Percentiles rank a stretch among this genome's conserved stretches.
Evolutionary conservation across 2,113 vertebrate species (phyloP).

Genomic region (Porphyrio hochstetteri): DNA sequence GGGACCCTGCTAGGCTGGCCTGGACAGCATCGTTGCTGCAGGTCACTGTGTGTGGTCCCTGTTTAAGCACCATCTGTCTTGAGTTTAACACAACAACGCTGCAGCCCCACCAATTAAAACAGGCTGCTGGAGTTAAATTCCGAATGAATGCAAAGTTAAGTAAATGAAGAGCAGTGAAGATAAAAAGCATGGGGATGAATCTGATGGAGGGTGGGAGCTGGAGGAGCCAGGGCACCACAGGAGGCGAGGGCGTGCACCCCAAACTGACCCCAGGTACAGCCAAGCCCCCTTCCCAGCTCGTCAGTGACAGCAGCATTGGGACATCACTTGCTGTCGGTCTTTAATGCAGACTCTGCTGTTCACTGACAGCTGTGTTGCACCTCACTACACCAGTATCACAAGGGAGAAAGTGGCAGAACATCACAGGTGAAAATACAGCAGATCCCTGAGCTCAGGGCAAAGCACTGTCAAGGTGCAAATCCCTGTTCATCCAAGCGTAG

Average conservation of each 20-base stretch:
- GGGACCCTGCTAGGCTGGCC: not conserved
- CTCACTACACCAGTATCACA: not conserved
- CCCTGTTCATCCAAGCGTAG: not conserved
- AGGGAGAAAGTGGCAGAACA: not conserved
- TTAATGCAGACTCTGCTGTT: not conserved
- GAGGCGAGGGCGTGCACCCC: accelerated
- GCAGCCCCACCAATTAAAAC: slow-evolving; percentile 57
- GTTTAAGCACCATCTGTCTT: slow-evolving; percentile 72
- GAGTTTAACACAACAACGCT: slow-evolving; percentile 59
- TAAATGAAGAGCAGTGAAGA: not conserved
- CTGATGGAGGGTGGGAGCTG: not conserved
- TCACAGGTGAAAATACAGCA: not conserved
- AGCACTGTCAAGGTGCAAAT: not conserved
- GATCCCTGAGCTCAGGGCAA: not conserved
- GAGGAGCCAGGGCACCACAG: not conserved
- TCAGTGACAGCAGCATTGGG: not conserved
- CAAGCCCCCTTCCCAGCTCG: accelerated
- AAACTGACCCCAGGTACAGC: not conserved
- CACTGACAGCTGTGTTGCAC: not conserved
- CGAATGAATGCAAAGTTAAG: slow-evolving; percentile 39
- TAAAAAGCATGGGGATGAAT: not conserved
- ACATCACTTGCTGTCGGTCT: accelerated
- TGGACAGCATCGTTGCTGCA: slow-evolving; percentile 23
- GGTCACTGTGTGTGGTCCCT: slow-evolving; percentile 65
- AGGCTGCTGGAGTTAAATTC: slow-evolving; percentile 24